These are phyloP conservation scores for Pelmatolapia mariae DNA, from an alignment of 2,113 vertebrate genomes.

Conservation along the genomic window DNA sequence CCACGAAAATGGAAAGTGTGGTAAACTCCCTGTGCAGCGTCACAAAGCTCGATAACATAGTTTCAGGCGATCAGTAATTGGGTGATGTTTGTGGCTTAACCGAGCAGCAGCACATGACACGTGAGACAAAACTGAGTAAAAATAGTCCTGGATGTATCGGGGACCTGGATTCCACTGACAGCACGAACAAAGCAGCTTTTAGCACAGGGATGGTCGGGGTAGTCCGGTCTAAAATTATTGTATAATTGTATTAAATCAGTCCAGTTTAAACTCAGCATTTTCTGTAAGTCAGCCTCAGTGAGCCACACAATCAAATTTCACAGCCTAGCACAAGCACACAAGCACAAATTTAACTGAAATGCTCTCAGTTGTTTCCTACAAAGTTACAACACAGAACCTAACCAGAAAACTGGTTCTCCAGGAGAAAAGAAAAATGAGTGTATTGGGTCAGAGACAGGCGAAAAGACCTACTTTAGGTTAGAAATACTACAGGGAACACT, in stretches of 20 bases:
- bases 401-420: background rate
- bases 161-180: background rate
- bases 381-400: background rate
- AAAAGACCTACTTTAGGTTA: slow-evolving; percentile 27
- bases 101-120: background rate
- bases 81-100: background rate
- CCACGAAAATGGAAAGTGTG: background rate
- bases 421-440: background rate
- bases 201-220: background rate
- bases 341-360: background rate
- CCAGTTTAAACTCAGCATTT: background rate
- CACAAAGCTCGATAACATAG: background rate
- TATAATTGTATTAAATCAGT: background rate
- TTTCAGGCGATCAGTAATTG: background rate
- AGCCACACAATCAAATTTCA: background rate
- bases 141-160: background rate
- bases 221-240: background rate
- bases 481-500: slow-evolving; percentile 1
- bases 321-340: background rate
- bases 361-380: background rate
- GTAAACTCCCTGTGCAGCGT: background rate
- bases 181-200: background rate
- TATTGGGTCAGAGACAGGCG: slow-evolving; percentile 4
- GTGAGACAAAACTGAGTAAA: background rate
- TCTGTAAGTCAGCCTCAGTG: background rate